These are phyloP conservation scores for Dendronephthya gigantea DNA, from an alignment of 64 coral and sea anemone species.

Conservation along the genomic window DNA sequence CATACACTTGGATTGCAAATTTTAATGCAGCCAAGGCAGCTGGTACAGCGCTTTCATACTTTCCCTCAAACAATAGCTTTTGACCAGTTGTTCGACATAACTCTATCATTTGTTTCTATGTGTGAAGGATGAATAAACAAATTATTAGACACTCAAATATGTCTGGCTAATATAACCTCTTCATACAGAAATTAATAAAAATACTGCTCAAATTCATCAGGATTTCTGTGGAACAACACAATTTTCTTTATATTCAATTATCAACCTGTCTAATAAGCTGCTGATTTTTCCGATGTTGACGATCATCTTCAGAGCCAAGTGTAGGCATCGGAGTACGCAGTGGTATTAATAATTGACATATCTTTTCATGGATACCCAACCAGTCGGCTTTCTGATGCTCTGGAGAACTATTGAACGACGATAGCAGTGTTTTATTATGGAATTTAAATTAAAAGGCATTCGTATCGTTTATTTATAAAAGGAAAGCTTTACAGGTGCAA, in stretches of 20 bases:
- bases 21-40: constrained; percentile 81
- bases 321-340: constrained; percentile 76
- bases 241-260: background rate
- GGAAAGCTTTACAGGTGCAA: too few species aligned
- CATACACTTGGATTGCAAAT: constrained; percentile 93
- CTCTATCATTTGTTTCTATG: constrained; percentile 96
- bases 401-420: constrained; percentile 45
- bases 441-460: too few species aligned
- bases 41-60: constrained; percentile 87
- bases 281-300: constrained; percentile 76
- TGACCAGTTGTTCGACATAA: constrained; percentile 88
- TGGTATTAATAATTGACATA: constrained; percentile 85
- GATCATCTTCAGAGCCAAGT: constrained; percentile 92
- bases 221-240: constrained; percentile 61
- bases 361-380: constrained; percentile 95
- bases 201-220: too few species aligned
- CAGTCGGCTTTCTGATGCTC: constrained; percentile 98
- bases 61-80: constrained; percentile 89
- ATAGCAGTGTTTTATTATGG: too few species aligned
- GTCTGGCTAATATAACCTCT: too few species aligned
- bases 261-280: constrained; percentile 67
- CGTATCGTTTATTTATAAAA: too few species aligned
- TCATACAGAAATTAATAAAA: too few species aligned
- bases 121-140: background rate
- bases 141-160: too few species aligned